A percentile compares a stretch with the other conserved stretches of the same genome.
phyloP scores from a whole-genome alignment of 2,113 vertebrate genomes.

The Acanthisitta chloris region DNA sequence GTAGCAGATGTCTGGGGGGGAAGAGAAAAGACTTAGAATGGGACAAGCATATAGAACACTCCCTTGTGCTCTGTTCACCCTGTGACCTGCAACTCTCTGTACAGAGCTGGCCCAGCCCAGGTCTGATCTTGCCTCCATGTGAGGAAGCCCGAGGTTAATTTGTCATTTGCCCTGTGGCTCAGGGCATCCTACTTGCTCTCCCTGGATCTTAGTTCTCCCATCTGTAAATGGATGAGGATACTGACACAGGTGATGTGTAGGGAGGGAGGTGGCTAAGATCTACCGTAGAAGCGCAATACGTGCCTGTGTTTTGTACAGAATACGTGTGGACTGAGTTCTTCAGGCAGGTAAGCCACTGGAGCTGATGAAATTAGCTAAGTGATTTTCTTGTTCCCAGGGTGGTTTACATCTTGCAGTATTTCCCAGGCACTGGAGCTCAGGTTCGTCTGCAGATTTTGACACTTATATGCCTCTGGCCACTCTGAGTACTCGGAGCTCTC shows the following conservation, averaged over 20 bases:
- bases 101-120: background rate
- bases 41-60: background rate
- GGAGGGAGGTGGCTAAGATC: background rate
- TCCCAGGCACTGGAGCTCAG: background rate
- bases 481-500: background rate
- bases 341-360: background rate
- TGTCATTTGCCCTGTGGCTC: background rate
- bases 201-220: background rate
- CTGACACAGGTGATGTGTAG: background rate
- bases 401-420: background rate
- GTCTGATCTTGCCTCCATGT: background rate
- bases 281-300: fast-evolving
- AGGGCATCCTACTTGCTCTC: background rate
- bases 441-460: background rate
- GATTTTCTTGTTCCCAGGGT: background rate
- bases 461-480: background rate
- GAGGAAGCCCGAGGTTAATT: background rate
- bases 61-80: background rate
- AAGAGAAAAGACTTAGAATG: background rate
- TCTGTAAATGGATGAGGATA: background rate
- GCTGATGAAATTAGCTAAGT: background rate
- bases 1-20: background rate
- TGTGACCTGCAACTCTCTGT: background rate
- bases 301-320: background rate
- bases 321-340: background rate